Conservation (phyloP, 2,797 vertebrate genomes). For the Monodelphis domestica region DNA sequence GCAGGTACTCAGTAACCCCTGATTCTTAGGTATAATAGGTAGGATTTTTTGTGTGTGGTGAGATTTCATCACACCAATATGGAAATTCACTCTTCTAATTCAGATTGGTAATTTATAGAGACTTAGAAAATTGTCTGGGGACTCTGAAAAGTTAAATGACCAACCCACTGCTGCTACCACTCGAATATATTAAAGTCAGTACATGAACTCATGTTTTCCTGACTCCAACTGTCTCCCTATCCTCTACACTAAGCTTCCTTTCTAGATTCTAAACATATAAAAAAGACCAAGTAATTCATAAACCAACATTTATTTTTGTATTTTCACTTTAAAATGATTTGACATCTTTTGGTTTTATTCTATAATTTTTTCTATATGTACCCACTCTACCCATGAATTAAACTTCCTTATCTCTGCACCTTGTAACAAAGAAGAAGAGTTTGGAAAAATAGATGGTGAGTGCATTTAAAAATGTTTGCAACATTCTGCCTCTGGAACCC, state of each 20-base stretch:
- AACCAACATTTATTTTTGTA: background rate
- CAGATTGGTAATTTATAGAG: background rate
- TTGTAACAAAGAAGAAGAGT: background rate
- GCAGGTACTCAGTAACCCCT: background rate
- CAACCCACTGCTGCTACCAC: background rate
- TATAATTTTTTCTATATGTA: background rate
- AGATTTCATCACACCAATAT: background rate
- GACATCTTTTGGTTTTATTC: background rate
- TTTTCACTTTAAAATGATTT: background rate
- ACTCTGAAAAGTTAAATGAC: background rate
- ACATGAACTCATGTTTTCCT: background rate
- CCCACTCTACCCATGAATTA: background rate
- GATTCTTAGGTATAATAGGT: background rate
- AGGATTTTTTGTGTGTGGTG: background rate
- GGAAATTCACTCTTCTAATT: background rate
- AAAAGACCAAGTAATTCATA: background rate
- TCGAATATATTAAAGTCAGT: background rate
- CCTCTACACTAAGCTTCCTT: background rate
- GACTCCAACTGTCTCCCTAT: background rate
- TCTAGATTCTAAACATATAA: background rate
- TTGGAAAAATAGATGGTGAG: background rate
- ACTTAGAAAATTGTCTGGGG: background rate
- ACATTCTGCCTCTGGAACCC: background rate
- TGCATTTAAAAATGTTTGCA: background rate
- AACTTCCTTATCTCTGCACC: background rate